Evolutionary conservation across 2,888 invertebrate genomes (phyloP), one percentile per base, ranked within the genome.

Genomic region (Empis stercorea): DNA sequence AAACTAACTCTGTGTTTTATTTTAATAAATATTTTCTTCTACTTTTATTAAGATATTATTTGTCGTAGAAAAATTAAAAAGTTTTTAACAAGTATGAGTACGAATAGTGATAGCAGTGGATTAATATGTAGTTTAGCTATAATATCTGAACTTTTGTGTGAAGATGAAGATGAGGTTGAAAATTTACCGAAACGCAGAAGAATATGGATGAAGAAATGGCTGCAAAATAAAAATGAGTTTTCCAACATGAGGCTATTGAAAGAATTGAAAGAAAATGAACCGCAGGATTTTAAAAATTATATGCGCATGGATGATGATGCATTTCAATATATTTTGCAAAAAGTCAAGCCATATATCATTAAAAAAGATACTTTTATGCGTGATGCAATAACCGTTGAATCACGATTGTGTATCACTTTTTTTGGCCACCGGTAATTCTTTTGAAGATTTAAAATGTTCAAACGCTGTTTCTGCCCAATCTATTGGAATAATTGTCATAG

Each of bases 341-440:
- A 36, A 17, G 37, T 41, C 39, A 45, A 45, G 34, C 44, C 40
- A 43, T 37, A 38, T 32, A 47, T 54, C 44, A 45, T 49, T 49
- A 48, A 48, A 41, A 46, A 49, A 50, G 47, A 52, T 48, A 55
- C 52, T 41, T n/a, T n/a, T n/a, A n/a, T n/a, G n/a, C n/a, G n/a
- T n/a, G n/a, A n/a, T n/a, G n/a, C n/a, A n/a, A n/a, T 47, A 44
- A 43, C 49, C 46, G 32, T 39, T 50, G 52, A 48, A 49, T 48
- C 50, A 36, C 51, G 54, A 45, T 52, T 54, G 40, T 53, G 49
- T 23, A 48, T 54, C 20, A 54, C 54, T 15, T 43, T 56, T 51
- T 48, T 43, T 56, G 23, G 54, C 50, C 34, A 55, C 51, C 34
- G 55, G 55, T 44, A 53, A 54, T 48, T 52, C 32, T 36, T 56